Conservation (phyloP, 2,113 vertebrate genomes). For the Coregonus clupeaformis region DNA sequence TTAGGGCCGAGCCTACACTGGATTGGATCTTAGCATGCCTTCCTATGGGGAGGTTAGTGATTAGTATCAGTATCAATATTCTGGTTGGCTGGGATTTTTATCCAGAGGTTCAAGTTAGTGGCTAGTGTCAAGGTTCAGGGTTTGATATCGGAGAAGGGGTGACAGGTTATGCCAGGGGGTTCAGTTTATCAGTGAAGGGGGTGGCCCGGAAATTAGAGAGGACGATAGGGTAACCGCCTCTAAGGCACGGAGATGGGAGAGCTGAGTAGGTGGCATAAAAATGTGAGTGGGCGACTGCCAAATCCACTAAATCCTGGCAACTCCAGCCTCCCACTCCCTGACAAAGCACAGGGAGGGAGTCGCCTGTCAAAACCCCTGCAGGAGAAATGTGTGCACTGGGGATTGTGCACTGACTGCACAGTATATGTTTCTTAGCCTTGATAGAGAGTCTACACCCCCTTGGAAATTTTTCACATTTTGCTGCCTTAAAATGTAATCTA, state of each 20-base stretch:
- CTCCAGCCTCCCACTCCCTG: slow-evolving; percentile 32
- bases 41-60: not conserved
- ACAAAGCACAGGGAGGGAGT: slow-evolving; percentile 46
- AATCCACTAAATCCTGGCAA: slow-evolving; percentile 58
- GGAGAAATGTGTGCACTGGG: not conserved
- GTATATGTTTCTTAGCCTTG: too few species aligned
- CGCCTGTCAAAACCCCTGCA: slow-evolving; percentile 53
- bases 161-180: not conserved
- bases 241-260: slow-evolving; percentile 6
- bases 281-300: slow-evolving; percentile 53
- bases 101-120: not conserved
- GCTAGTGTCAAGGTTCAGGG: not conserved
- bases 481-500: too few species aligned
- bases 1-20: too few species aligned
- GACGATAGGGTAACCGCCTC: too few species aligned
- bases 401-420: not conserved
- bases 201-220: too few species aligned
- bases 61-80: not conserved
- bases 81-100: not conserved
- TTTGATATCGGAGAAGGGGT: not conserved
- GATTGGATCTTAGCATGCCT: not conserved
- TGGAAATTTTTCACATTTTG: too few species aligned
- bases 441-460: too few species aligned
- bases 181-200: not conserved
- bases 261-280: slow-evolving; percentile 50